Percentiles rank a stretch among this genome's conserved stretches.
These are phyloP conservation scores for Larimichthys crocea DNA, from an alignment of 2,113 vertebrate species.

Conservation along the genomic window DNA sequence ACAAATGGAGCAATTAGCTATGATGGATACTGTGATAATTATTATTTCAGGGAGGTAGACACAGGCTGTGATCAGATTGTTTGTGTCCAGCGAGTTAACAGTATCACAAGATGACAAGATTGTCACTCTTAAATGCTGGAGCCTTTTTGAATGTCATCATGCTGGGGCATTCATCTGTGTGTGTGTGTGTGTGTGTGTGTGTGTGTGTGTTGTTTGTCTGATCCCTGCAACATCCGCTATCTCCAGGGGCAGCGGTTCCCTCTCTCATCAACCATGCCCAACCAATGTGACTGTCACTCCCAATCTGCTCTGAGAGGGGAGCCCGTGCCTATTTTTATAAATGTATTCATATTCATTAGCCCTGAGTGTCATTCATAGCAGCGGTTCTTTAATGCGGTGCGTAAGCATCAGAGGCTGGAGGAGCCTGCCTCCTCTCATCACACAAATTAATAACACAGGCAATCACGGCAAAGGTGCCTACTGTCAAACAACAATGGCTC, in stretches of 20 bases:
- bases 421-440: constrained; percentile 79
- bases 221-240: constrained; percentile 69
- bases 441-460: constrained; percentile 82
- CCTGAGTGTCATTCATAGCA: constrained; percentile 81
- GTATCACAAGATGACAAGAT: constrained; percentile 39
- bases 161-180: constrained; percentile 24
- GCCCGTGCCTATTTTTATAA: constrained; percentile 81
- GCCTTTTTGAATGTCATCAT: constrained; percentile 58
- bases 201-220: constrained; percentile 59
- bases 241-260: constrained; percentile 70
- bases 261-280: constrained; percentile 77
- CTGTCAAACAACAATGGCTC: constrained; percentile 83
- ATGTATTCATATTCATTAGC: constrained; percentile 86
- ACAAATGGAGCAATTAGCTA: constrained; percentile 58
- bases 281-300: constrained; percentile 82
- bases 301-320: constrained; percentile 74
- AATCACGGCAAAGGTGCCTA: constrained; percentile 82
- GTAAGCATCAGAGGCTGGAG: constrained; percentile 72
- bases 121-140: constrained; percentile 52
- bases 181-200: constrained; percentile 4
- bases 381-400: constrained; percentile 74
- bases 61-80: constrained; percentile 22
- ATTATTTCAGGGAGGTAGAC: constrained; percentile 35
- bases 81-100: constrained; percentile 47
- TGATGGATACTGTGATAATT: constrained; percentile 51